Evolutionary conservation across 1,140 invertebrate species (phyloP).

Genomic region (Drosophila baimaii): DNA sequence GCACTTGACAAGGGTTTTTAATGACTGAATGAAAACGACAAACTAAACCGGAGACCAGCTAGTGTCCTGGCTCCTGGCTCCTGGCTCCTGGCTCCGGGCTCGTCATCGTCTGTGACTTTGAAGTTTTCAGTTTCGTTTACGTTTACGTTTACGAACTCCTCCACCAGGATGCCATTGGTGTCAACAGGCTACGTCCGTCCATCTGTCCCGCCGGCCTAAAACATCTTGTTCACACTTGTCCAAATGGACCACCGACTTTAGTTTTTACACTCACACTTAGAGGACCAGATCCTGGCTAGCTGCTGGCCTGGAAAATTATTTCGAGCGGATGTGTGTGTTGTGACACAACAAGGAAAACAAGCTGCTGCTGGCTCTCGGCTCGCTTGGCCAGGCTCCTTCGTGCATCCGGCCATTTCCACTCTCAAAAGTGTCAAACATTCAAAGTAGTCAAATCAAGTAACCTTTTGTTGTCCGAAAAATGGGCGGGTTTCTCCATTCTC

Average conservation of each 20-base stretch:
- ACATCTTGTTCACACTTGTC: slow-evolving; percentile 83
- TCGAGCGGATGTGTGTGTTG: slow-evolving; percentile 63
- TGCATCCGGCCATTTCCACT: slow-evolving; percentile 33
- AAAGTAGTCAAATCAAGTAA: slow-evolving; percentile 84
- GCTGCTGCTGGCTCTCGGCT: slow-evolving; percentile 58
- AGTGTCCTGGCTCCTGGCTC: slow-evolving; percentile 2
- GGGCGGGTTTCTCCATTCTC: neutral
- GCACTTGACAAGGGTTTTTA: slow-evolving; percentile 81
- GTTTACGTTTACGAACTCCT: slow-evolving; percentile 13
- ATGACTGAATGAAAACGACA: slow-evolving; percentile 82
- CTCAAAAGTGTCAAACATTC: slow-evolving; percentile 84
- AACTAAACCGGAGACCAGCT: slow-evolving; percentile 56
- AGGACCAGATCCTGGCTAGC: neutral
- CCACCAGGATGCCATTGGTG: slow-evolving; percentile 71
- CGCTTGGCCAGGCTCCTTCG: slow-evolving; percentile 17
- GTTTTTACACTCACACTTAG: slow-evolving; percentile 18
- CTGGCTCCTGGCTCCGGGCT: slow-evolving; percentile 2
- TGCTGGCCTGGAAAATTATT: slow-evolving; percentile 69
- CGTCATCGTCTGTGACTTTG: slow-evolving; percentile 63
- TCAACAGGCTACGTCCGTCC: slow-evolving; percentile 63
- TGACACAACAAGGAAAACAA: slow-evolving; percentile 80
- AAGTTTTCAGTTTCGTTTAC: slow-evolving; percentile 52
- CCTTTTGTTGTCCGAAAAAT: slow-evolving; percentile 72
- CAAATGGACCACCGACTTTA: slow-evolving; percentile 61
- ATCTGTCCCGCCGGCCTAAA: slow-evolving; percentile 72